A percentile compares a stretch with the other conserved stretches of the same genome.
Conservation (phyloP, 2,888 invertebrate species). For the Amphipyra berbera region DNA sequence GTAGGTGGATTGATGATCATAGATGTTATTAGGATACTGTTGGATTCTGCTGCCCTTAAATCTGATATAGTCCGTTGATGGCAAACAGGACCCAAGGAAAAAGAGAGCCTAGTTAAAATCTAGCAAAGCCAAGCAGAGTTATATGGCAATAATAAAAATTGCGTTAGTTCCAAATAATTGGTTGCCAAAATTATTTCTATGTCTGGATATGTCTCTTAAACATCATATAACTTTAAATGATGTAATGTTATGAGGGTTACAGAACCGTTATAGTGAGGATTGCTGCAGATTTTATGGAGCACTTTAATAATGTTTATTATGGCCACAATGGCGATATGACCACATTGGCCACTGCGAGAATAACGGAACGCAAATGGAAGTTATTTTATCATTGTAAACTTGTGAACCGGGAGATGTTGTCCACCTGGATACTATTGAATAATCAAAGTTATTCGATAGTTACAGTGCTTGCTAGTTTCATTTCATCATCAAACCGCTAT, state of each 20-base stretch:
- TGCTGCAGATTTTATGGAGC: slow-evolving; percentile 33
- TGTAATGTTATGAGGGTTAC: slow-evolving; percentile 18
- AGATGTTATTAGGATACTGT: slow-evolving; percentile 10
- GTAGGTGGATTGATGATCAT: not conserved
- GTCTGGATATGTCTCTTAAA: slow-evolving; percentile 4
- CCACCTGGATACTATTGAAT: not conserved
- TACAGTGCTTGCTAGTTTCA: too few relatives aligned
- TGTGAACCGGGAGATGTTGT: slow-evolving; percentile 10
- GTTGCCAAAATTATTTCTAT: slow-evolving; percentile 1
- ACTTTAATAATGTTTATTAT: slow-evolving; percentile 39
- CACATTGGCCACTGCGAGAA: not conserved
- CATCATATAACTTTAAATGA: slow-evolving; percentile 13
- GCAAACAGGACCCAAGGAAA: not conserved
- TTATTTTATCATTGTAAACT: slow-evolving; percentile 25
- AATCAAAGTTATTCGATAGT: too few relatives aligned
- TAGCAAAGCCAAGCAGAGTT: too few relatives aligned
- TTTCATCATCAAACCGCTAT: not conserved
- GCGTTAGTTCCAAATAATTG: not conserved
- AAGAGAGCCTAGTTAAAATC: not conserved
- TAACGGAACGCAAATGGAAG: slow-evolving; percentile 29
- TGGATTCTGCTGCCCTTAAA: not conserved
- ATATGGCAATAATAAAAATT: not conserved
- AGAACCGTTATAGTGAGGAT: slow-evolving; percentile 29
- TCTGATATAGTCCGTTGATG: slow-evolving; percentile 4
- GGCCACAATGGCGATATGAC: slow-evolving; percentile 18